Evolutionary conservation across 2,113 vertebrate species (phyloP).

Genomic region (Herpailurus yagouaroundi): DNA sequence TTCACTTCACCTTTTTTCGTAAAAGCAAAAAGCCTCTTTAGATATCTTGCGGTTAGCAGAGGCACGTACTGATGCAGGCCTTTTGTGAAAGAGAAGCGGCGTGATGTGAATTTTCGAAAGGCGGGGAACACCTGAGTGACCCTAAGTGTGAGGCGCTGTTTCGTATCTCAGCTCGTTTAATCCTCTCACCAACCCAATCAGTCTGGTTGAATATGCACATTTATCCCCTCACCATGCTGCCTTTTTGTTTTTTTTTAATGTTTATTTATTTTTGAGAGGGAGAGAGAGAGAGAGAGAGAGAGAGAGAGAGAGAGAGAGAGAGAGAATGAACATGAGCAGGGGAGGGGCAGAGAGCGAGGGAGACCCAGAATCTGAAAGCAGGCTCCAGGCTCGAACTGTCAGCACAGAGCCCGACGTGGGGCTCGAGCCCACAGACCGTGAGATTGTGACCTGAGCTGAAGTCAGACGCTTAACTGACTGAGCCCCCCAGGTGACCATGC

Average conservation of each 20-base stretch:
- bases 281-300: too few species aligned
- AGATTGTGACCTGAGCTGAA: too few species aligned
- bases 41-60: neutral
- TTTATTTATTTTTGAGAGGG: too few species aligned
- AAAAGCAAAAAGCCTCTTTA: neutral
- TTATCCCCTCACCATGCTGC: neutral
- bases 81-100: neutral
- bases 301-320: too few species aligned
- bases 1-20: too few species aligned
- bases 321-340: too few species aligned
- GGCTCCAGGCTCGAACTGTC: too few species aligned
- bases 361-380: too few species aligned
- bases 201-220: neutral
- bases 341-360: too few species aligned
- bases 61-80: neutral
- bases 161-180: neutral
- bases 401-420: too few species aligned
- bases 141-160: neutral
- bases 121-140: neutral
- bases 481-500: neutral
- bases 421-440: too few species aligned
- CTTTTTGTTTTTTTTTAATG: neutral
- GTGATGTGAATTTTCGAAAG: neutral
- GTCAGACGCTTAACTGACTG: too few species aligned
- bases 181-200: neutral